Percentiles rank a stretch among this genome's conserved stretches.
Conservation (phyloP, 2,888 invertebrate species). For the Smittia sp. region DNA sequence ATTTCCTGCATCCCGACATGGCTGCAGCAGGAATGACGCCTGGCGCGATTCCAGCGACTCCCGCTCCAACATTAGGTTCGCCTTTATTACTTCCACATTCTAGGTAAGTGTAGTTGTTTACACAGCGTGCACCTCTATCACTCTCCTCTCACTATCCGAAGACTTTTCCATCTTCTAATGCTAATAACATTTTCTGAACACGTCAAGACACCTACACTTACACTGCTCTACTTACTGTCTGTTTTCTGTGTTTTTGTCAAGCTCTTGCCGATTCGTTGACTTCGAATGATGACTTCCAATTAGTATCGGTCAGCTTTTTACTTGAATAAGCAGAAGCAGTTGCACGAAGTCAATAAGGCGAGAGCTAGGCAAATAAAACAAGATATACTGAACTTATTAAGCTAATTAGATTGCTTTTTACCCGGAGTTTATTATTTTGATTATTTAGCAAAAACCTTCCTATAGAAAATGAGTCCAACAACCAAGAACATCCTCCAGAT, state of each 20-base stretch:
- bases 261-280: neutral
- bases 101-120: slow-evolving; percentile 53
- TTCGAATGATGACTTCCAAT: no score
- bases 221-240: neutral
- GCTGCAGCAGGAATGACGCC: slow-evolving; percentile 52
- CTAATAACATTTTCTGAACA: slow-evolving; percentile 1
- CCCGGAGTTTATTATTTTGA: neutral
- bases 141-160: neutral
- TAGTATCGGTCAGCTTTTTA: no score
- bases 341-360: no score
- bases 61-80: slow-evolving; percentile 54
- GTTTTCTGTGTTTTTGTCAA: neutral
- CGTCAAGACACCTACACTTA: slow-evolving; percentile 14
- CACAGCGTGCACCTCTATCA: neutral
- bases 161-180: neutral
- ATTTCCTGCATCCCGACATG: slow-evolving; percentile 84
- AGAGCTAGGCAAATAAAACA: no score
- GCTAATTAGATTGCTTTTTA: slow-evolving; percentile 22
- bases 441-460: slow-evolving; percentile 30
- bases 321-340: no score
- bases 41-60: slow-evolving; percentile 36
- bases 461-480: slow-evolving; percentile 27
- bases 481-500: slow-evolving; percentile 17
- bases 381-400: no score
- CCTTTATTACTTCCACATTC: slow-evolving; percentile 59